Evolutionary conservation across 2,797 vertebrate species (phyloP).

Genomic region (Molothrus aeneus): DNA sequence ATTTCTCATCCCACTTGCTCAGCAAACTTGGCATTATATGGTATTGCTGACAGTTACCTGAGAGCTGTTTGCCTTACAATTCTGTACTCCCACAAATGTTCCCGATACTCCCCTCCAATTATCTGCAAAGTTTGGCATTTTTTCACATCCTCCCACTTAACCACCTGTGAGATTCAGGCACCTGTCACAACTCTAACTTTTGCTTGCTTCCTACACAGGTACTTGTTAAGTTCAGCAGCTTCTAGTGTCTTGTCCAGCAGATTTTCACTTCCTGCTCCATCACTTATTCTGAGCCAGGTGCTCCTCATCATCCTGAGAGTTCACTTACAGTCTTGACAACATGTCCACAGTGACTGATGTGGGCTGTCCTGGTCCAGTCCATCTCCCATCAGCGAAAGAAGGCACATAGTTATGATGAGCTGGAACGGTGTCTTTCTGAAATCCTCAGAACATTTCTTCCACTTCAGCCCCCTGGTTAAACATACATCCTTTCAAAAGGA

Average conservation of each 20-base stretch:
- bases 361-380: background rate
- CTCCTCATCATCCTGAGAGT: background rate
- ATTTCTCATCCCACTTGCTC: background rate
- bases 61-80: background rate
- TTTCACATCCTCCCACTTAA: background rate
- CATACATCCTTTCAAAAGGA: background rate
- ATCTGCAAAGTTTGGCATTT: background rate
- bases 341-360: background rate
- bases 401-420: accelerated
- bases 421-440: background rate
- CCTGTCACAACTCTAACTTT: background rate
- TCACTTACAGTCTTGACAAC: background rate
- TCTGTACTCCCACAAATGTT: background rate
- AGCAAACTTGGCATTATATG: background rate
- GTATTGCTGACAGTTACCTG: background rate
- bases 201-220: background rate
- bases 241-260: background rate
- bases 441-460: background rate
- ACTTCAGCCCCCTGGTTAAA: background rate
- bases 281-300: background rate
- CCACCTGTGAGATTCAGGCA: background rate
- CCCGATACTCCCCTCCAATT: background rate
- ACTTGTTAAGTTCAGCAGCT: background rate
- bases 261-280: background rate
- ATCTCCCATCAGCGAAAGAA: background rate